Percentiles rank a stretch among this genome's conserved stretches.
Conservation (phyloP, 2,113 vertebrate species). For the Cathartes aura region DNA sequence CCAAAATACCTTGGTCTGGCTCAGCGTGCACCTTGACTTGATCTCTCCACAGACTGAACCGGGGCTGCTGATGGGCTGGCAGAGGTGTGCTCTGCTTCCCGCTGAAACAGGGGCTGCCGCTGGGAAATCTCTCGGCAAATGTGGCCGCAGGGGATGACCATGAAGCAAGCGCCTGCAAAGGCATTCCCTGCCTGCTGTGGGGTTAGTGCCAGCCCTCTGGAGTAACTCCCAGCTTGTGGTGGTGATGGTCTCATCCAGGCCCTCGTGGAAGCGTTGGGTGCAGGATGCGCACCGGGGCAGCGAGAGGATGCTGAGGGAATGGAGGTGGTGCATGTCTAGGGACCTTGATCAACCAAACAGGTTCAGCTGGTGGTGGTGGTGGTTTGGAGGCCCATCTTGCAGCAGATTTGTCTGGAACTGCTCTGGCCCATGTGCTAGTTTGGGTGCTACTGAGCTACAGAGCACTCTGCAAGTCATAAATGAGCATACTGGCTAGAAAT, state of each 20-base stretch:
- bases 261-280: accelerated
- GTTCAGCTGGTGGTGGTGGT: not conserved
- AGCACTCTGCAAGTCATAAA: not conserved
- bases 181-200: not conserved
- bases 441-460: not conserved
- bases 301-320: not conserved
- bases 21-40: not conserved
- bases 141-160: not conserved
- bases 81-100: not conserved
- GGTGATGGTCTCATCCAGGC: not conserved
- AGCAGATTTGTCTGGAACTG: not conserved
- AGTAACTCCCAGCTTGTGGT: not conserved
- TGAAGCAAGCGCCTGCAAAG: not conserved
- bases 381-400: not conserved
- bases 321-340: not conserved
- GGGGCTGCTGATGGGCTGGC: not conserved
- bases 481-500: not conserved
- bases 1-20: not conserved
- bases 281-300: not conserved
- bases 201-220: not conserved
- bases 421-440: not conserved
- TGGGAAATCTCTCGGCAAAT: not conserved
- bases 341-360: not conserved
- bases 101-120: not conserved
- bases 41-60: not conserved